Conservation (phyloP, 2,888 invertebrate species). For the Pomacea canaliculata region DNA sequence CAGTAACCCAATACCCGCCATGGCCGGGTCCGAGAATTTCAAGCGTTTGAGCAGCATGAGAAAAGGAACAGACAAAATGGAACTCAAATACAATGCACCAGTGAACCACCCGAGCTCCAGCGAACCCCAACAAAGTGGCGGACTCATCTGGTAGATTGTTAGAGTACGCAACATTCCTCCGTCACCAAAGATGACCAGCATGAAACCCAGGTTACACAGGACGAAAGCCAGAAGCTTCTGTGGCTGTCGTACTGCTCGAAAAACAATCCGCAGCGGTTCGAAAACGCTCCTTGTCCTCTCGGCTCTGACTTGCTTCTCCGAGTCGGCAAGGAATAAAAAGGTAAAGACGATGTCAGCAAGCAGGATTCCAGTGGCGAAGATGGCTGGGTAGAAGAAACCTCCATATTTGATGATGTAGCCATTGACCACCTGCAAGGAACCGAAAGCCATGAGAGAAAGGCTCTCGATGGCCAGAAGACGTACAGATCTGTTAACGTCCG, state of each 20-base stretch:
- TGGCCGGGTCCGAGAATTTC: neutral
- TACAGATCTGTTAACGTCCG: neutral
- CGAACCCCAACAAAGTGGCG: conserved; percentile 3
- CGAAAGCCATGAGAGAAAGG: neutral
- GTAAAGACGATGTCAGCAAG: conserved; percentile 2
- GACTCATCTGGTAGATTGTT: conserved; percentile 12
- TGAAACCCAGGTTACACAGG: conserved; percentile 10
- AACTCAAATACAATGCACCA: neutral
- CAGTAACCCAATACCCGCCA: neutral
- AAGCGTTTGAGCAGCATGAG: conserved; percentile 3
- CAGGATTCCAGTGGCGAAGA: neutral
- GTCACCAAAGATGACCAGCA: conserved; percentile 3
- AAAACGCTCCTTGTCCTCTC: neutral
- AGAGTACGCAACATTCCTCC: neutral
- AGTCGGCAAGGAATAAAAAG: neutral
- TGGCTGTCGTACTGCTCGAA: neutral
- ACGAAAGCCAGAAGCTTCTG: neutral
- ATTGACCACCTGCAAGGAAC: neutral
- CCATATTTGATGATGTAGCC: conserved; percentile 5
- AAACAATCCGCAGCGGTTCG: neutral
- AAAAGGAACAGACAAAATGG: neutral
- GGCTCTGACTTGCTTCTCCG: neutral
- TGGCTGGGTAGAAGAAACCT: neutral
- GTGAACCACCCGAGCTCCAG: conserved; percentile 7
- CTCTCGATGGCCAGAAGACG: neutral